Percentiles rank a stretch among this genome's conserved stretches.
phyloP scores from a whole-genome alignment of 2,888 invertebrate species.

The Drosophila parthenogenetica region DNA sequence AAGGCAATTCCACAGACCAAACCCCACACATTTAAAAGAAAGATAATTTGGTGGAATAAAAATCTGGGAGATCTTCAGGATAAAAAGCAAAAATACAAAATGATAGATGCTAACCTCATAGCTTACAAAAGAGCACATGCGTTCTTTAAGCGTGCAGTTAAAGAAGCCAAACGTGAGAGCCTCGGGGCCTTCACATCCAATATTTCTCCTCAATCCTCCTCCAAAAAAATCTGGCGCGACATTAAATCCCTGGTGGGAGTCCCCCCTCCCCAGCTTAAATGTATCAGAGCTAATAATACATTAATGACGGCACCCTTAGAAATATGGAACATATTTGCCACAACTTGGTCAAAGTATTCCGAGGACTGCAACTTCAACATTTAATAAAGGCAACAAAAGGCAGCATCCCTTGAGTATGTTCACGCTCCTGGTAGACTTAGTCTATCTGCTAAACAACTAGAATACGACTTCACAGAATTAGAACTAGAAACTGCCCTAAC shows the following conservation, averaged over 20 bases:
- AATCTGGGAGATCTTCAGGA: slow-evolving; percentile 12
- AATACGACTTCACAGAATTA: slow-evolving; percentile 10
- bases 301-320: slow-evolving; percentile 8
- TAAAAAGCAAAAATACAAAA: slow-evolving; percentile 19
- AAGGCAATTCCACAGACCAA: slow-evolving; percentile 23
- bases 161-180: slow-evolving; percentile 23
- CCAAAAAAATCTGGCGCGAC: slow-evolving; percentile 29
- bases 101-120: slow-evolving; percentile 19
- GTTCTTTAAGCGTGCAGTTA: slow-evolving; percentile 32
- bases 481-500: slow-evolving; percentile 14
- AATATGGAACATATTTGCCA: slow-evolving; percentile 15
- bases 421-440: slow-evolving; percentile 7
- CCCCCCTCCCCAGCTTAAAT: slow-evolving; percentile 16
- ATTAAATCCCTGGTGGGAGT: slow-evolving; percentile 24
- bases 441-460: slow-evolving; percentile 18
- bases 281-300: slow-evolving; percentile 14
- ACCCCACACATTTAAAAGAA: slow-evolving; percentile 15
- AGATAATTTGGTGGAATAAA: slow-evolving; percentile 13
- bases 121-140: slow-evolving; percentile 32
- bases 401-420: slow-evolving; percentile 19
- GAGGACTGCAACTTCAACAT: slow-evolving; percentile 18
- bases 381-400: slow-evolving; percentile 19
- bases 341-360: slow-evolving; percentile 20
- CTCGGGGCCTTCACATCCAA: slow-evolving; percentile 27
- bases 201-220: slow-evolving; percentile 24